phyloP scores from a whole-genome alignment of 2,797 vertebrate species.

The Silurus lanzhouensis region DNA sequence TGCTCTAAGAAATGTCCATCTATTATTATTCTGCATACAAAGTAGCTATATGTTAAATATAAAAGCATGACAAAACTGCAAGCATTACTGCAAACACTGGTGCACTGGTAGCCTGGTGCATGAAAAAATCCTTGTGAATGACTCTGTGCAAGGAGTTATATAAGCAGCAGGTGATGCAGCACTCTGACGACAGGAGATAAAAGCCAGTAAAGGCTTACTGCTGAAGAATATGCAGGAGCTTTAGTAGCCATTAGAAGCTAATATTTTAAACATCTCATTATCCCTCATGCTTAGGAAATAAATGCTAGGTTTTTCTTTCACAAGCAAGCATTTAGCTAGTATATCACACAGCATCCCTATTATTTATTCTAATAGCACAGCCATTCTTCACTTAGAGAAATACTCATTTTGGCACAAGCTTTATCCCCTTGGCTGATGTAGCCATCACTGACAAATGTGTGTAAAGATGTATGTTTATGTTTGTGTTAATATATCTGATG shows the following conservation, averaged over 20 bases:
- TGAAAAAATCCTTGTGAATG: slow-evolving; percentile 36
- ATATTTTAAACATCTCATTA: slow-evolving; percentile 60
- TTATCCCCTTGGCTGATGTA: slow-evolving; percentile 13
- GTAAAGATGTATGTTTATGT: slow-evolving; percentile 12
- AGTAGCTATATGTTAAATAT: slow-evolving; percentile 27
- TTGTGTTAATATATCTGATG: slow-evolving; percentile 15
- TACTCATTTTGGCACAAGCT: slow-evolving; percentile 15
- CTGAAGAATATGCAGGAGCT: slow-evolving; percentile 57
- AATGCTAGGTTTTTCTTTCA: slow-evolving; percentile 28
- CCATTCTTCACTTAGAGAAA: slow-evolving; percentile 18
- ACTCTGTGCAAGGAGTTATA: slow-evolving; percentile 48
- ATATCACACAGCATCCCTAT: slow-evolving; percentile 1
- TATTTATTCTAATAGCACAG: slow-evolving; percentile 11
- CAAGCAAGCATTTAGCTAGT: neutral
- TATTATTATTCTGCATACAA: neutral
- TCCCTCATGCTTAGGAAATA: slow-evolving; percentile 17
- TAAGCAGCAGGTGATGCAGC: slow-evolving; percentile 50
- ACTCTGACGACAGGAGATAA: slow-evolving; percentile 61
- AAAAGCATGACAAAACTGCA: neutral
- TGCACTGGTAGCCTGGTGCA: slow-evolving; percentile 24
- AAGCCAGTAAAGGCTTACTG: slow-evolving; percentile 61
- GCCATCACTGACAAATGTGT: neutral
- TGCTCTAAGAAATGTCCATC: neutral
- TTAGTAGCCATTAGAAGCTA: slow-evolving; percentile 60
- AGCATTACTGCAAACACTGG: slow-evolving; percentile 6